Evolutionary conservation across 2,797 vertebrate species (phyloP), one percentile per base, ranked within the genome.

Genomic region (Babyrousa celebensis): DNA sequence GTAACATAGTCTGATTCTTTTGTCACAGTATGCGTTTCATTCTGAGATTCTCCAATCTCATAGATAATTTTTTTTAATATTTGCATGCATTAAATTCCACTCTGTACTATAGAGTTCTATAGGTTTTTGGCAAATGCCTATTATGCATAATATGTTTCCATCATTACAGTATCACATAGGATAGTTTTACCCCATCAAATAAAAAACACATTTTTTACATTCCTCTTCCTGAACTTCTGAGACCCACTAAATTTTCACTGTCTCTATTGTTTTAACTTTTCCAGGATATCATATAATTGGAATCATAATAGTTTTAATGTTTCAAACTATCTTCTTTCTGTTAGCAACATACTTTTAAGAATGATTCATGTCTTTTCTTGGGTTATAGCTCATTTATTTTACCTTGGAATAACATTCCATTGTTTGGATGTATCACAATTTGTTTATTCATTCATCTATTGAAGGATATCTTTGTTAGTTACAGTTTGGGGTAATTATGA

Each of bases 371-470:
- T 83, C 52, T 93, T 97, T 86, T 86, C 36, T 60, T 71, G 29
- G 29, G n/a, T 83, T 92, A 84, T 78, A 89, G 36, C 29, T 93
- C 68, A 78, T 88, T 91, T 89, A 23, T 89, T 82, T 93, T 86
- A 70, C 10, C 23, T 91, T 18, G 62, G 65, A 93, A 83, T 54
- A 83, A 86, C 54, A 89, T 78, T 91, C 63, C 14, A 72, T 65
- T 86, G 27, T 36, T 68, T 52, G 36, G 25, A 29, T 84, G 36
- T 54, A 54, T 77, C 74, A 77, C 74, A 54, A 77, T 54, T 63
- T 84, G 36, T 91, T 91, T 58, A 63, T 48, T 16, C n/a, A 68
- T 70, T 54, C 17, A 86, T n/a, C 6, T 78, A n/a, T 18, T 85
- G 40, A 94, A 89, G 12, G 43, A 15, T 68, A 82, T 79, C 54